phyloP scores from a whole-genome alignment of 2,113 vertebrate species.

The Chlorodrepanis virens region DNA sequence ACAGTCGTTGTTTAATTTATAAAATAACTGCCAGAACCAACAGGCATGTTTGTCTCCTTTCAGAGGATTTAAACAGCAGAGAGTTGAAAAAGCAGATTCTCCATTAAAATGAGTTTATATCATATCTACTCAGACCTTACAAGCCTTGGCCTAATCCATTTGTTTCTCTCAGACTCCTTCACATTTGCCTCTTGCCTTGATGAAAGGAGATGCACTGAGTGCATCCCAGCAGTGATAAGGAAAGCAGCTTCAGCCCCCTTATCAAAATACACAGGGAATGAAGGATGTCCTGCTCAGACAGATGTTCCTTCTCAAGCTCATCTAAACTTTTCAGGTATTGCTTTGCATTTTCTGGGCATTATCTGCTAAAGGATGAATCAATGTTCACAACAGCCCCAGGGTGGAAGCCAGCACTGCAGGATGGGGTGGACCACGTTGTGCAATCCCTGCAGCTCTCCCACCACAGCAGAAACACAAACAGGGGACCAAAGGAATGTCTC shows the following conservation, averaged over 20 bases:
- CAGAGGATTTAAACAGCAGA: not conserved
- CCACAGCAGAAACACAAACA: not conserved
- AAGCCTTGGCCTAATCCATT: not conserved
- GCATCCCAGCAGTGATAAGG: not conserved
- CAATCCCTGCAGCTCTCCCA: not conserved
- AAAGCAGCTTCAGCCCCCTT: not conserved
- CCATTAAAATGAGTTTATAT: not conserved
- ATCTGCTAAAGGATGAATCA: not conserved
- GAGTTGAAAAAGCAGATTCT: not conserved
- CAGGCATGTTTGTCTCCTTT: not conserved
- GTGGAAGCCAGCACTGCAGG: accelerated
- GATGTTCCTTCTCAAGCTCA: not conserved
- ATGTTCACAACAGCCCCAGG: accelerated
- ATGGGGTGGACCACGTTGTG: accelerated
- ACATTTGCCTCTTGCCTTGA: accelerated
- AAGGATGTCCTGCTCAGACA: not conserved
- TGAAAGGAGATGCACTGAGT: not conserved
- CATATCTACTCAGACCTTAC: not conserved
- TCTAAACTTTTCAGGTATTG: not conserved
- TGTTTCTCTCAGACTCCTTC: not conserved
- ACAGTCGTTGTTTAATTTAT: not conserved
- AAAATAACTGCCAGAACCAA: not conserved
- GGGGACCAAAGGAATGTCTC: not conserved
- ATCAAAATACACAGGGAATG: not conserved
- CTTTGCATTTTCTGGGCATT: not conserved